Evolutionary conservation across 2,797 vertebrate genomes (phyloP), one percentile per base, ranked within the genome.

Genomic region (Craterocephalus amniculus): DNA sequence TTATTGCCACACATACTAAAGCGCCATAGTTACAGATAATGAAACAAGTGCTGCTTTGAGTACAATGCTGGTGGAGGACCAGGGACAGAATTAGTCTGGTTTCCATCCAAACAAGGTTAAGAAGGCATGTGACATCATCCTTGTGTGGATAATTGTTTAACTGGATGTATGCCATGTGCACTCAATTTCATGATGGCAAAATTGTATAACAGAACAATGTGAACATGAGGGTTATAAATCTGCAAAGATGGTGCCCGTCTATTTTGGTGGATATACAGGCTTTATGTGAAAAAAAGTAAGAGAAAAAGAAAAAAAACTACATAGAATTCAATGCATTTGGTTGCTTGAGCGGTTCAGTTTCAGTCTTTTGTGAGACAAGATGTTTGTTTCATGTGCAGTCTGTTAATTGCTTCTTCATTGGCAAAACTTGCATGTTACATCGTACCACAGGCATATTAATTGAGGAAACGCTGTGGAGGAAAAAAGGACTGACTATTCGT

Each of bases 91-190:
- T 76, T 65, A 66, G 61, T 80, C 71, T 78, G 69, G 22, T 78
- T 88, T 64, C 73, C 67, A 52, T 81, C 59, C 66, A 85, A 87
- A 85, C 80, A 80, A 84, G 67, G 79, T 90, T 86, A 85, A 76
- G 82, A 84, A 73, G 78, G 36, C 85, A 83, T 69, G 73, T 89
- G 86, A 87, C 83, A 80, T 87, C 79, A 79, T 80, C 35, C 59
- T 66, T 76, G 56, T 58, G 76, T 62, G 49, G 72, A 71, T 83
- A 84, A 87, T 83, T 84, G 79, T 72, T 67, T 26, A 49, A 83
- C 45, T 64, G 83, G 83, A 86, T 78, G 76, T 78, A 43, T 59
- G 80, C 78, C 82, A 79, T 81, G 84, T 80, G 68, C 40, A 68
- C 69, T 76, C 70, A 81, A 67, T 88, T 81, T 80, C 69, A 70